Percentiles rank a stretch among this genome's conserved stretches.
Evolutionary conservation across 2,888 invertebrate genomes (phyloP).

Genomic region (Rutpela maculata): DNA sequence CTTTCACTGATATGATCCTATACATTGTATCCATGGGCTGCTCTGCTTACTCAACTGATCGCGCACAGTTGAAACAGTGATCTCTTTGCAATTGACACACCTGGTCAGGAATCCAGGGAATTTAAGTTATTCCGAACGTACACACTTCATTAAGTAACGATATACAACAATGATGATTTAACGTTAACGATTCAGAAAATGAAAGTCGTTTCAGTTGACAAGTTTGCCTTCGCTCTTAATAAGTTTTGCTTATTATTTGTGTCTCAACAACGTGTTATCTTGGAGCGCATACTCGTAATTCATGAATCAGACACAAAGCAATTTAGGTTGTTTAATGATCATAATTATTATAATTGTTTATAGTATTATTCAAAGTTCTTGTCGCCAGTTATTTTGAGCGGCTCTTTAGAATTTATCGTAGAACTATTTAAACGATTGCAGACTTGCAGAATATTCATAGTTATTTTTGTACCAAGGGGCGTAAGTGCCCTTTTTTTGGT

Average conservation of each 20-base stretch:
- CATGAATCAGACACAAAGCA: conserved; percentile 5
- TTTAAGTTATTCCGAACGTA: conserved; percentile 13
- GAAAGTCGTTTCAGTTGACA: conserved; percentile 57
- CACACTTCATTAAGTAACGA: neutral
- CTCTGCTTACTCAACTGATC: neutral
- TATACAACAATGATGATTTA: conserved; percentile 48
- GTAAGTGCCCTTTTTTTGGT: no score
- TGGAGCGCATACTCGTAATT: conserved; percentile 39
- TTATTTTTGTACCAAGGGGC: no score
- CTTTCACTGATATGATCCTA: conserved; percentile 52
- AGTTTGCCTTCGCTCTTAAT: conserved; percentile 53
- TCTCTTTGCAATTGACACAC: conserved; percentile 43
- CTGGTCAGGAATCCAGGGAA: conserved; percentile 37
- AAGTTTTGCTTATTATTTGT: conserved; percentile 42
- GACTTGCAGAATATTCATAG: no score
- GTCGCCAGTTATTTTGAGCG: no score
- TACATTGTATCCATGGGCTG: neutral
- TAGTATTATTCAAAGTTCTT: no score
- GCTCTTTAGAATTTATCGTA: no score
- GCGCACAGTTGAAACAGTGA: neutral
- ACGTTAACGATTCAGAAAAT: conserved; percentile 49
- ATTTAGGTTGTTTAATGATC: conserved; percentile 43
- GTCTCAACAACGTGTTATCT: conserved; percentile 40
- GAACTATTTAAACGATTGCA: no score
- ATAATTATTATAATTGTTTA: conserved; percentile 10